A percentile compares a stretch with the other conserved stretches of the same genome.
phyloP scores from a whole-genome alignment of 2,888 invertebrate genomes.

The Drosophila bunnanda region DNA sequence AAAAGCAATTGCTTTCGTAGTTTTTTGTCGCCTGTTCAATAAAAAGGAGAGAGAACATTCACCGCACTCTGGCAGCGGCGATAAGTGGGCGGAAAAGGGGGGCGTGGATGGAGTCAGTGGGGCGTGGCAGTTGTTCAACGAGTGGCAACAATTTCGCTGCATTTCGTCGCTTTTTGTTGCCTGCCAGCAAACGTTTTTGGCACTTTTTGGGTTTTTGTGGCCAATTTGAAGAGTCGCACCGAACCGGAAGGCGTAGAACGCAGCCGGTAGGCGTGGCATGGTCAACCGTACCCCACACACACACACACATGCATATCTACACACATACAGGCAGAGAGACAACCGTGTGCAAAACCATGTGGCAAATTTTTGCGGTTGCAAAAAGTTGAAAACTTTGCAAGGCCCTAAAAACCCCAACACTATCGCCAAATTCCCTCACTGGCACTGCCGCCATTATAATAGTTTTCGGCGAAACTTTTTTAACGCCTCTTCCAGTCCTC shows the following conservation, averaged over 20 bases:
- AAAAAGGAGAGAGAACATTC: slow-evolving; percentile 41
- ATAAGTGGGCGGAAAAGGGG: slow-evolving; percentile 18
- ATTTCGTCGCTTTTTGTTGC: slow-evolving; percentile 27
- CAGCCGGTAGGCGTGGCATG: slow-evolving; percentile 39
- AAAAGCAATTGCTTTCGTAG: slow-evolving; percentile 27
- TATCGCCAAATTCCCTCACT: not conserved
- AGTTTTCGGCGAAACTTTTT: slow-evolving; percentile 22
- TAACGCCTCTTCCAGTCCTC: not conserved
- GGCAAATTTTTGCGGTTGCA: slow-evolving; percentile 70
- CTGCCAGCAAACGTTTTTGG: slow-evolving; percentile 70
- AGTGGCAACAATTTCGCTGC: slow-evolving; percentile 70
- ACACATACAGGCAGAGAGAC: slow-evolving; percentile 2
- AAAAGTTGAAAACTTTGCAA: slow-evolving; percentile 68
- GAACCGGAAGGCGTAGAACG: slow-evolving; percentile 28
- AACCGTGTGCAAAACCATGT: slow-evolving; percentile 67
- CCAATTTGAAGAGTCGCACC: slow-evolving; percentile 65
- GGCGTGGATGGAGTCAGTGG: slow-evolving; percentile 22
- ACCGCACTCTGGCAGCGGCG: slow-evolving; percentile 1
- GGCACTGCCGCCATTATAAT: slow-evolving; percentile 18
- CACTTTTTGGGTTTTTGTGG: slow-evolving; percentile 75
- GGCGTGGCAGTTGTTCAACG: slow-evolving; percentile 58
- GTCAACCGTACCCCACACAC: slow-evolving; percentile 33
- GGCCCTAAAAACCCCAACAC: slow-evolving; percentile 9
- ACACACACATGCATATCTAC: not conserved
- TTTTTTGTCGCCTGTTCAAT: slow-evolving; percentile 69